These are phyloP conservation scores for Pegoplata infirma DNA, from an alignment of 2,888 invertebrate genomes.

Conservation along the genomic window DNA sequence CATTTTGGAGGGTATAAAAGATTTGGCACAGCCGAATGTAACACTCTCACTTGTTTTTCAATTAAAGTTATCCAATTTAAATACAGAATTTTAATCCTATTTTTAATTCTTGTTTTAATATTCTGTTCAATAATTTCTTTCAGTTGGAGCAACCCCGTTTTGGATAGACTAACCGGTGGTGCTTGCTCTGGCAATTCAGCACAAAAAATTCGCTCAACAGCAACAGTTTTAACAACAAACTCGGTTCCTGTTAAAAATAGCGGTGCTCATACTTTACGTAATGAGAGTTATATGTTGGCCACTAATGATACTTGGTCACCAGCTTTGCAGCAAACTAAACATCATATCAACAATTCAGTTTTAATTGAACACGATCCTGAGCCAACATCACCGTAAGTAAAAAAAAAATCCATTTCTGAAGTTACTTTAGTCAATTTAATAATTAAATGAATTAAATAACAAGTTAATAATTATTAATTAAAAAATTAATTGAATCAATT, in stretches of 20 bases:
- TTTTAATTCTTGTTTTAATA: too few species aligned
- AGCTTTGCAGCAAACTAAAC: conserved; percentile 72
- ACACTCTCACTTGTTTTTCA: too few species aligned
- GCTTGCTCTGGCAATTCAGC: conserved; percentile 79
- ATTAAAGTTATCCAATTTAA: too few species aligned
- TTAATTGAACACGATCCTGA: conserved; percentile 83
- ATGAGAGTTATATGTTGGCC: conserved; percentile 95
- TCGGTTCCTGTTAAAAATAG: conserved; percentile 46
- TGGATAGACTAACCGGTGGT: conserved; percentile 90
- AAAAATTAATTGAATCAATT: too few species aligned
- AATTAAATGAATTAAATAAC: too few species aligned
- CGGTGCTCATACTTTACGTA: conserved; percentile 81
- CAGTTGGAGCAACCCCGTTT: conserved; percentile 88
- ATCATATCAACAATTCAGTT: conserved; percentile 79
- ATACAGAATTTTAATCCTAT: too few species aligned
- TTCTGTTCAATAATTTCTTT: too few species aligned
- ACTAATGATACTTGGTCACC: conserved; percentile 83
- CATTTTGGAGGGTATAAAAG: too few species aligned
- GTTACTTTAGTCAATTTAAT: too few species aligned
- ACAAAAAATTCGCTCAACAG: conserved; percentile 70
- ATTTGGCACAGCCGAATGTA: too few species aligned
- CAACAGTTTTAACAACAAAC: conserved; percentile 67
- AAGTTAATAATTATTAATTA: too few species aligned
- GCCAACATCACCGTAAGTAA: conserved; percentile 77
- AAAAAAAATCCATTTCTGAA: background rate